Evolutionary conservation across 2,888 invertebrate genomes (phyloP), one percentile per base, ranked within the genome.

Genomic region (Cephus spinipes): DNA sequence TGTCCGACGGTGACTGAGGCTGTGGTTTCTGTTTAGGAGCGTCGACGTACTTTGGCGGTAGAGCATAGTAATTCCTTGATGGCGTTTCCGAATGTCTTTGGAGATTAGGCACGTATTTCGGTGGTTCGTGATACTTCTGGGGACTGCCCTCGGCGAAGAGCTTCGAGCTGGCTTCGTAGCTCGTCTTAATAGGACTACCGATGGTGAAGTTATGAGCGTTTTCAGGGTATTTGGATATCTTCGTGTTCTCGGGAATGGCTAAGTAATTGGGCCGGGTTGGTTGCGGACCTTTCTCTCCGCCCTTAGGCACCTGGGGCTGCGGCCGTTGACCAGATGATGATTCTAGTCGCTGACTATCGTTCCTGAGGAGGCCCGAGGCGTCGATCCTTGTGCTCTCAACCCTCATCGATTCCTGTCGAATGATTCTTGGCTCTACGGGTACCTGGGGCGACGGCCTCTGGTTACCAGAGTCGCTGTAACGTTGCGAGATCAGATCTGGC

Each of bases 381-480:
- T 87, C 84, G 80, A 87, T 82, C 75, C 88, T 78, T 23, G 85
- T 82, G n/a, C 86, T 84, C 35, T 90, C 88, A 55, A 87, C 85
- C 77, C 87, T 86, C 86, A 89, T 86, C 1, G 91, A 91, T 77
- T 91, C 90, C 75, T 90, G 91, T 1, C 91, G 84, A 73, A 88
- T 85, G 78, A 91, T 87, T 68, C 89, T 85, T 33, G 90, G 85
- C 78, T 90, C 90, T 0, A 91, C 89, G 0, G 90, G 88, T 32
- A 90, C 91, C 73, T 91, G 90, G 4, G 90, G 89, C 0, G 90
- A 88, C 0, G 90, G 87, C 76, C 89, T 83, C 79, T 91, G 91
- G 80, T 91, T 87, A 1, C 91, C 90, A 0, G 88, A 88, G 73
- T 89, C 89, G 79, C 87, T 89, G 80, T 91, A 90, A 34, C 89